Evolutionary conservation across 1,140 invertebrate species (phyloP), one percentile per base, ranked within the genome.

Genomic region (Hyles euphorbiae): DNA sequence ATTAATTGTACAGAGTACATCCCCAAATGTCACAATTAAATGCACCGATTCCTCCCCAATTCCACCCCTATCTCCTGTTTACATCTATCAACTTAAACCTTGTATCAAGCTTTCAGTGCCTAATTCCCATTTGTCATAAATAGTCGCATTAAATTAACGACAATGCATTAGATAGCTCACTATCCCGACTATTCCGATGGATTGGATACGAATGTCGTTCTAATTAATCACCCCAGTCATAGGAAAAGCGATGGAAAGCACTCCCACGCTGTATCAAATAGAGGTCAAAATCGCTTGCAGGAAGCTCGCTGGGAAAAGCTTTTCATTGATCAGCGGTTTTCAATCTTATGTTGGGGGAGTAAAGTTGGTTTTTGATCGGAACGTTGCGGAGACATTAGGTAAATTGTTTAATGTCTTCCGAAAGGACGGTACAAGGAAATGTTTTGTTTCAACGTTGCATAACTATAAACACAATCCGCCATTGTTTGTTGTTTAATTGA

Each of bases 61-160:
- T 22, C 22, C 22, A 22, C 22, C 22, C 22, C 22, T 22, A 22
- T 22, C 22, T 22, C 22, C 22, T 48, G n/a, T n/a, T 34, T 71
- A 68, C 72, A 80, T 80, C 73, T 74, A 83, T 83, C 83, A 80
- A 83, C 81, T 22, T 22, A 76, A 70, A 72, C 70, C 70, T 69
- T 64, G 67, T 60, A 70, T 63, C 60, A 63, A 64, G 65, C 64
- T 70, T 68, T 65, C 50, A 22, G 60, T 36, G 56, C 72, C 77
- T 81, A 81, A 83, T 84, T 85, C 76, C 76, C 66, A 65, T 22
- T 64, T 78, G 76, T 81, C 84, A 87, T 87, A 87, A 87, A 87
- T 87, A 74, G 68, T 83, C 58, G 79, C 79, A 87, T 87, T 86
- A 86, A 83, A 80, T 83, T 84, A 87, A 87, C 81, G 80, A 84